phyloP scores from a whole-genome alignment of 2,113 vertebrate genomes.

The Oryzias woworae region DNA sequence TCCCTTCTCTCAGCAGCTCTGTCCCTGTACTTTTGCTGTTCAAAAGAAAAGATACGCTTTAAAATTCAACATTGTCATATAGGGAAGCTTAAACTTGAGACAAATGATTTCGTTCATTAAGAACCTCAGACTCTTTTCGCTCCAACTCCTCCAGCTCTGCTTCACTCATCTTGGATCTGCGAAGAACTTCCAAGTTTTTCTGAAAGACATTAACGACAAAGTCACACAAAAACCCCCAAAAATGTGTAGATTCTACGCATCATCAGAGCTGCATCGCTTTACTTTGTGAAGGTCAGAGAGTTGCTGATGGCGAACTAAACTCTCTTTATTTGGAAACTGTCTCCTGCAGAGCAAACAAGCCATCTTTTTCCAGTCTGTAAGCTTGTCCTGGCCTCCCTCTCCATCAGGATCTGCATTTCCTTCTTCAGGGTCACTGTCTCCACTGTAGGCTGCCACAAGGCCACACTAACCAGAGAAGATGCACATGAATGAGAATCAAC shows the following conservation, averaged over 20 bases:
- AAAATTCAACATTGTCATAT: not conserved
- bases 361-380: constrained; percentile 96
- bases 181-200: constrained; percentile 97
- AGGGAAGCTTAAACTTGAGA: not conserved
- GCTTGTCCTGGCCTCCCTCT: constrained; percentile 85
- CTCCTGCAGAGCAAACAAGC: constrained; percentile 94
- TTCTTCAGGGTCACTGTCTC: constrained; percentile 96
- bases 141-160: constrained; percentile 95
- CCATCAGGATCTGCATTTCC: constrained; percentile 77
- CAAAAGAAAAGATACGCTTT: not conserved
- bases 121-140: constrained; percentile 93
- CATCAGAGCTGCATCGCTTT: not conserved
- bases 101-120: not conserved
- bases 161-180: constrained; percentile 86
- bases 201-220: constrained; percentile 42
- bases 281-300: constrained; percentile 98
- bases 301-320: constrained; percentile 91
- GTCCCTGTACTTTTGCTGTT: constrained; percentile 96
- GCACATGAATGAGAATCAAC: no score
- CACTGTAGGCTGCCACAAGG: constrained; percentile 95
- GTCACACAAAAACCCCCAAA: not conserved
- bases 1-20: constrained; percentile 94
- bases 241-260: no score
- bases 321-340: constrained; percentile 95
- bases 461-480: constrained; percentile 76